Conservation (phyloP, 2,113 vertebrate species). For the Albula goreensis region DNA sequence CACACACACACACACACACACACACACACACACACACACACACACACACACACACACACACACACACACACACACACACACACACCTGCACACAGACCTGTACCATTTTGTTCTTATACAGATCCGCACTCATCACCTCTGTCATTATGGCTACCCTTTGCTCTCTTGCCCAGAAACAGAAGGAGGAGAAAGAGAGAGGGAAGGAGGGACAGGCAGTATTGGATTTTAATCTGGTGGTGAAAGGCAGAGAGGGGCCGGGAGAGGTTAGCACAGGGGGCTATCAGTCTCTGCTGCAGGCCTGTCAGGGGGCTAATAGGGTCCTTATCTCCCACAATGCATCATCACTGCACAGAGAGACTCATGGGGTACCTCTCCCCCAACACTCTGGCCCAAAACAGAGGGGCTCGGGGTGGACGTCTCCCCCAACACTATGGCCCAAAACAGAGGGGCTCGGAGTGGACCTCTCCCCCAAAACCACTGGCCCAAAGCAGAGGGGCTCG, state of each 20-base stretch:
- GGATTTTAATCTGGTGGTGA: slow-evolving; percentile 17
- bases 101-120: neutral
- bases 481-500: neutral
- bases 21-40: no score
- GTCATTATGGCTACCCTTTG: neutral
- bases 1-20: neutral
- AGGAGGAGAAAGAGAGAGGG: neutral
- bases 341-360: neutral
- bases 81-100: neutral
- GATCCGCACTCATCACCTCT: neutral
- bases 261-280: slow-evolving; percentile 60
- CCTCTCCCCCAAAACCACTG: neutral
- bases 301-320: slow-evolving; percentile 65
- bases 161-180: neutral
- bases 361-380: neutral
- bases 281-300: slow-evolving; percentile 35
- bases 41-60: neutral
- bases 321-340: slow-evolving; percentile 44
- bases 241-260: slow-evolving; percentile 41
- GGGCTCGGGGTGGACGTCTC: no score
- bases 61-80: slow-evolving; percentile 27
- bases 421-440: no score
- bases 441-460: no score
- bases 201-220: neutral
- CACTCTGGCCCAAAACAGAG: neutral